These are phyloP conservation scores for Physeter macrocephalus DNA, from an alignment of 2,113 vertebrate species.

Conservation along the genomic window DNA sequence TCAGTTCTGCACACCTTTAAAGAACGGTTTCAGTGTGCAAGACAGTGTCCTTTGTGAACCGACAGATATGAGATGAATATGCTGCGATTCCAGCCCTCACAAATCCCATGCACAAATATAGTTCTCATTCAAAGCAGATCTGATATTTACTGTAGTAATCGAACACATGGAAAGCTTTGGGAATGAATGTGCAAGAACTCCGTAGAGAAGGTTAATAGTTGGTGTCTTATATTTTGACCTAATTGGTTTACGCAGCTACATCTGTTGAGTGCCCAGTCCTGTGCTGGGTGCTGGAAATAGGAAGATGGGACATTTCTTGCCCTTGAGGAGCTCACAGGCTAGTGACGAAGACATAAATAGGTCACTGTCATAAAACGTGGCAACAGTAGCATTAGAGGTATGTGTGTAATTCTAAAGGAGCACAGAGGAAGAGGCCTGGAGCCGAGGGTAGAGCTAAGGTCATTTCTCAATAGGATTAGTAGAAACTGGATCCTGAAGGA, in stretches of 20 bases:
- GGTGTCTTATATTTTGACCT: background rate
- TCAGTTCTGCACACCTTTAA: background rate
- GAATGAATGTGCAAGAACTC: background rate
- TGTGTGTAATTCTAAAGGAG: background rate
- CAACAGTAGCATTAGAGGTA: background rate
- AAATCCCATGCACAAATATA: background rate
- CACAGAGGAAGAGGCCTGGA: background rate
- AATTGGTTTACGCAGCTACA: background rate
- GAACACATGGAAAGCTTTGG: background rate
- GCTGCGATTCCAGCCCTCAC: background rate
- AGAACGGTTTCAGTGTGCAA: background rate
- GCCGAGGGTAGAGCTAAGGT: background rate
- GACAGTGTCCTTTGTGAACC: background rate
- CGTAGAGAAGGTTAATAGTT: background rate
- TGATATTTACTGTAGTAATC: background rate
- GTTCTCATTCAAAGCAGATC: constrained; percentile 5
- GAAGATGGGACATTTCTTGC: background rate
- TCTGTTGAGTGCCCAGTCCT: background rate
- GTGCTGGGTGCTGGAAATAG: background rate
- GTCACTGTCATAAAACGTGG: background rate
- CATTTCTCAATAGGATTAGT: background rate
- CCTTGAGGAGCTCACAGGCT: background rate
- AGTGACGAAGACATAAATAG: background rate
- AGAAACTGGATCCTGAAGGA: background rate
- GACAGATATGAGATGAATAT: background rate